Percentiles rank a stretch among this genome's conserved stretches.
phyloP scores from a whole-genome alignment of 2,797 vertebrate species.

The Scomberomorus guttatus region DNA sequence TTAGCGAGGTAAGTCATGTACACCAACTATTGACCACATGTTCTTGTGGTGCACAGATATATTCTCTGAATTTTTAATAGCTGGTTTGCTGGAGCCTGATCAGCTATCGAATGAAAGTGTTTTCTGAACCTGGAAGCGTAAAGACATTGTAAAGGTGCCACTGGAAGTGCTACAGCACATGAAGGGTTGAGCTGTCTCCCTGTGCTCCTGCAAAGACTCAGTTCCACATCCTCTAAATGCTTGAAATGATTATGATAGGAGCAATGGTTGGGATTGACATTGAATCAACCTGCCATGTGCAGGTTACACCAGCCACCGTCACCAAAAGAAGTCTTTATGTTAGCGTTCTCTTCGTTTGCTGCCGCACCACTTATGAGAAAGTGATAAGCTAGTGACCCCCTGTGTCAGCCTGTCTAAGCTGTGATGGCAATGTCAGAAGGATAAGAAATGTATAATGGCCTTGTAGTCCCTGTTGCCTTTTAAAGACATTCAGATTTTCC shows the following conservation, averaged over 20 bases:
- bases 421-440: constrained; percentile 63
- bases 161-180: constrained; percentile 25
- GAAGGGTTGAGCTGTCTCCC: constrained; percentile 40
- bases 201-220: constrained; percentile 18
- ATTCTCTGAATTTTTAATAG: constrained; percentile 55
- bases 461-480: constrained; percentile 78
- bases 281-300: constrained; percentile 28
- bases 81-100: constrained; percentile 42
- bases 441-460: constrained; percentile 73
- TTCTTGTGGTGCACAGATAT: constrained; percentile 49
- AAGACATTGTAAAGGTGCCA: constrained; percentile 4
- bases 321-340: constrained; percentile 51
- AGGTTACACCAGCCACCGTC: constrained; percentile 21
- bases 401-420: constrained; percentile 59
- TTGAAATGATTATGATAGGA: constrained; percentile 54
- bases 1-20: constrained; percentile 80
- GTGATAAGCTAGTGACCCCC: constrained; percentile 63
- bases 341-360: constrained; percentile 32
- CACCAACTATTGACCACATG: constrained; percentile 77
- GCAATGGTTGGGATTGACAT: constrained; percentile 28
- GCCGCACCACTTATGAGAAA: constrained; percentile 42
- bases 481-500: constrained; percentile 85
- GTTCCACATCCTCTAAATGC: constrained; percentile 44
- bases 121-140: constrained; percentile 41
- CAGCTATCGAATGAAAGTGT: constrained; percentile 32